Base-by-base conservation (phyloP, 2,888 invertebrate genomes). In the Pecten maximus region DNA sequence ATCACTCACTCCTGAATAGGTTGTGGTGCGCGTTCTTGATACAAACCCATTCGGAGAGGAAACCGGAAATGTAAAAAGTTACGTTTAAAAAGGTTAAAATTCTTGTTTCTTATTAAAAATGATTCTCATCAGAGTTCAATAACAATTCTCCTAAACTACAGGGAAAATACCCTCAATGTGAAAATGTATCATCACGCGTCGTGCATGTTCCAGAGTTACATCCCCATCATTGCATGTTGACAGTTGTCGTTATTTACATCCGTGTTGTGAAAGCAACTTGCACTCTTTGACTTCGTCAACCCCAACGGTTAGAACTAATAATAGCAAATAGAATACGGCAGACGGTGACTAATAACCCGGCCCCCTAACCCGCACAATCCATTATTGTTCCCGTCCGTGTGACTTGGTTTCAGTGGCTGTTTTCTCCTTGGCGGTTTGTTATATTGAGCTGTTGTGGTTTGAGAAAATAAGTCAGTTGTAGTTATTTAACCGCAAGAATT, bases 361-460 rank as follows among this genome's bases (percentile, higher is more conserved):
- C 12, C 6, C 35, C 28, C 74, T 28, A 6, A 8, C 35, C 74
- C 23, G 74, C 35, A 74, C 35, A 74, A 10, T 23, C 74, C 10
- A 35, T 1, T 74, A 74, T 35, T 74, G 74, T 74, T 35, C 74
- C 35, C 10, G 74, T 74, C 74, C 74, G 74, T 74, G 74, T 74
- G 74, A 74, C 74, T 74, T 74, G 74, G 74, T 74, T 74, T 74
- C 74, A 35, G 60, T 74, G 60, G 74, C 74, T 74, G 74, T 74
- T 74, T 74, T 74, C 74, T 74, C 74, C 74, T 74, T 74, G 74
- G 74, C 35, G 74, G 74, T 74, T 74, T 74, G 74, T 74, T 74
- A 74, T 74, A 74, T 74, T 74, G 74, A 74, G 74, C 74, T 74
- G 74, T 74, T 74, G 74, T 74, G 74, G 74, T 74, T 74, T 74